A percentile compares a stretch with the other conserved stretches of the same genome.
These are phyloP conservation scores for Callipepla californica DNA, from an alignment of 2,113 vertebrate genomes.

Conservation along the genomic window DNA sequence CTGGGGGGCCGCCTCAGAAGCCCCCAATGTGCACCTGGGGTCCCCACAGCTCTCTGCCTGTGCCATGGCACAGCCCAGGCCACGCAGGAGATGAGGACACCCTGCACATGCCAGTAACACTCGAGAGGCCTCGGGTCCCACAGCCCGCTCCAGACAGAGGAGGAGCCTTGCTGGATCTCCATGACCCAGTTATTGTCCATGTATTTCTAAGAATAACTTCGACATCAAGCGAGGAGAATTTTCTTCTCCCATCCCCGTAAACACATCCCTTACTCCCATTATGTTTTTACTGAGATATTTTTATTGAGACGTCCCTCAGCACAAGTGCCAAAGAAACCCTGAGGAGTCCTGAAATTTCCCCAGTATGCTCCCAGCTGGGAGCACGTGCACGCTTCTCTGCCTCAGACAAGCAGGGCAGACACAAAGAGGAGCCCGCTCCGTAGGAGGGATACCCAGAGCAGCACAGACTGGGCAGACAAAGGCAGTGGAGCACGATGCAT, in stretches of 20 bases:
- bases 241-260: slow-evolving; percentile 13
- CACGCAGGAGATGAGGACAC: fast-evolving
- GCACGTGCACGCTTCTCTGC: neutral
- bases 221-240: slow-evolving; percentile 42
- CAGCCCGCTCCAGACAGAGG: slow-evolving; percentile 33
- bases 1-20: neutral
- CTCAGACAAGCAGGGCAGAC: neutral
- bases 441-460: neutral
- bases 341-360: neutral
- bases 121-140: neutral
- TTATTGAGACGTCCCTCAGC: slow-evolving; percentile 21
- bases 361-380: neutral
- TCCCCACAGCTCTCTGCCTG: neutral
- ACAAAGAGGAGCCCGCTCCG: slow-evolving; percentile 22
- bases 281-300: slow-evolving; percentile 47
- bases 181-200: slow-evolving; percentile 61
- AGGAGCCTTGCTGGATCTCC: slow-evolving; percentile 55
- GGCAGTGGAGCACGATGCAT: neutral
- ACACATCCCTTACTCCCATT: slow-evolving; percentile 50
- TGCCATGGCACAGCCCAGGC: fast-evolving
- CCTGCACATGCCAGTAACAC: neutral
- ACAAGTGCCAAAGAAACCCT: neutral
- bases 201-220: slow-evolving; percentile 67
- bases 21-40: neutral
- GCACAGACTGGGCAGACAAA: neutral